Percentiles rank a stretch among this genome's conserved stretches.
phyloP scores from a whole-genome alignment of 2,888 invertebrate species.

The Cheilosia pagana region DNA sequence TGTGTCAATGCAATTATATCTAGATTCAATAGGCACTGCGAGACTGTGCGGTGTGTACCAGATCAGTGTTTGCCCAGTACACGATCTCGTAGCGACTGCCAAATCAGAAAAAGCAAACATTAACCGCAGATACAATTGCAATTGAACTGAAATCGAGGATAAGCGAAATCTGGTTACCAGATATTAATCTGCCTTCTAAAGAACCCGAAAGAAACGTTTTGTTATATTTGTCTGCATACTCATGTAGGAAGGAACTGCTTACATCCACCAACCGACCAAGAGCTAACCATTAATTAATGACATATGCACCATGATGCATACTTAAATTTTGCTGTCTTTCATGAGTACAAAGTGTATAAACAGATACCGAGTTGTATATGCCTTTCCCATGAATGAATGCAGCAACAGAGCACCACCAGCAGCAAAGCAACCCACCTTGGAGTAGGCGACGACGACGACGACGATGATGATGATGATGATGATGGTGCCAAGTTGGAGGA shows the following conservation, averaged over 20 bases:
- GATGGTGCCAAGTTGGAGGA: conserved; percentile 47
- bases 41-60: background rate
- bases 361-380: conserved; percentile 54
- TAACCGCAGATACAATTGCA: conserved; percentile 18
- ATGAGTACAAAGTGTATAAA: conserved; percentile 37
- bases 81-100: conserved; percentile 25
- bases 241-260: conserved; percentile 58
- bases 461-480: conserved; percentile 44
- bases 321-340: conserved; percentile 60
- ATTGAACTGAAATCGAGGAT: conserved; percentile 55
- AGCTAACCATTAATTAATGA: conserved; percentile 70
- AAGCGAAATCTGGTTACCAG: conserved; percentile 56
- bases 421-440: conserved; percentile 54
- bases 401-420: background rate
- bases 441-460: conserved; percentile 52
- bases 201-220: conserved; percentile 20
- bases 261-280: conserved; percentile 18
- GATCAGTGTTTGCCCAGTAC: conserved; percentile 3
- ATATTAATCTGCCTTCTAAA: conserved; percentile 44
- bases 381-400: conserved; percentile 69
- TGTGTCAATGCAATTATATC: conserved; percentile 71
- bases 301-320: conserved; percentile 70
- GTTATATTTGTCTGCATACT: background rate
- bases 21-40: conserved; percentile 52
- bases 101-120: conserved; percentile 31